Conservation (phyloP, 1,140 invertebrate species). For the Pemphigus obesinymphae region DNA sequence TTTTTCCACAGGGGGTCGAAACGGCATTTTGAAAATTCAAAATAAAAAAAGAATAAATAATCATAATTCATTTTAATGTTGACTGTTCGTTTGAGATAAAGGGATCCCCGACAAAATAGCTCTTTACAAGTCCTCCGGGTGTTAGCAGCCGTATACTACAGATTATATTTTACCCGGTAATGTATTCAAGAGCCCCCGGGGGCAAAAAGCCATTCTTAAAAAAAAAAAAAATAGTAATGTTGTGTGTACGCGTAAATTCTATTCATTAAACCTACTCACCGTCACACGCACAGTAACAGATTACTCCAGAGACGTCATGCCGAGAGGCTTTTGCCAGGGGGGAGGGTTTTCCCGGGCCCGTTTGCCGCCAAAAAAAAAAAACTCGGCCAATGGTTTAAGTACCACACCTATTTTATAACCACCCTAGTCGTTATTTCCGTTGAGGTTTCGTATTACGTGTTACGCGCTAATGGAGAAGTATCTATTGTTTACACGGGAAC, state of each 20-base stretch:
- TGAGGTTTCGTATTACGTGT: slow-evolving; percentile 41
- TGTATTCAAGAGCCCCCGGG: slow-evolving; percentile 41
- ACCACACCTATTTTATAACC: slow-evolving; percentile 36
- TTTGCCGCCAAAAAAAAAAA: slow-evolving; percentile 16
- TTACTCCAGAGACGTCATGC: slow-evolving; percentile 40
- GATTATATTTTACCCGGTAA: slow-evolving; percentile 34
- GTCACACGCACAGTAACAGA: slow-evolving; percentile 40
- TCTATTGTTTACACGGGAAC: slow-evolving; percentile 5
- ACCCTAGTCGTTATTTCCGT: slow-evolving; percentile 39
- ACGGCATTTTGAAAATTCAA: slow-evolving; percentile 32
- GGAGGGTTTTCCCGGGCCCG: slow-evolving; percentile 27
- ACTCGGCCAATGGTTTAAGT: slow-evolving; percentile 36
- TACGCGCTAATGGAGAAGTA: slow-evolving; percentile 36
- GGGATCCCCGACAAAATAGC: slow-evolving; percentile 39
- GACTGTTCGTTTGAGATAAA: slow-evolving; percentile 38
- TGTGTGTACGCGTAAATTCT: slow-evolving; percentile 38
- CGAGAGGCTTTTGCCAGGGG: slow-evolving; percentile 22
- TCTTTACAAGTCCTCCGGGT: slow-evolving; percentile 40
- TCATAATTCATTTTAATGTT: slow-evolving; percentile 39
- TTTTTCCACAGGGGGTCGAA: slow-evolving; percentile 17
- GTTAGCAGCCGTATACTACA: slow-evolving; percentile 33
- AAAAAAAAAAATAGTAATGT: slow-evolving; percentile 33
- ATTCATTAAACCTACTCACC: slow-evolving; percentile 41
- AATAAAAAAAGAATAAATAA: slow-evolving; percentile 29
- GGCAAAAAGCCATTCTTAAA: slow-evolving; percentile 39